phyloP scores from a whole-genome alignment of 2,113 vertebrate species.

The Rhinolophus sinicus region DNA sequence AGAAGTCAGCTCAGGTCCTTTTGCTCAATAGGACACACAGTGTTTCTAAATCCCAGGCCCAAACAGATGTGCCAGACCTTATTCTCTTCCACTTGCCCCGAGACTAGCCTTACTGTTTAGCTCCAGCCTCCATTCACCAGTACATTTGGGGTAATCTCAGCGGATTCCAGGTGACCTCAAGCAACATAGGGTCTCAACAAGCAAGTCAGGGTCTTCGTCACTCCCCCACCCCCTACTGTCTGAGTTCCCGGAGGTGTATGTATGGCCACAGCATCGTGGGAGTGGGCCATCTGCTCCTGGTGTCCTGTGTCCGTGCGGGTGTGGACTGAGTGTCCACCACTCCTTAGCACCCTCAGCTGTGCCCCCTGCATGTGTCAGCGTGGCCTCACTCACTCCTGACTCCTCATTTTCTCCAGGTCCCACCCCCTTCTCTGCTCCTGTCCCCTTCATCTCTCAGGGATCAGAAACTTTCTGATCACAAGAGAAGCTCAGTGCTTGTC shows the following conservation, averaged over 20 bases:
- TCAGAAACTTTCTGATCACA: background rate
- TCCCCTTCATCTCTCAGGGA: no score
- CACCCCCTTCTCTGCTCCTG: background rate
- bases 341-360: background rate
- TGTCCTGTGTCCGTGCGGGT: background rate
- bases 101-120: background rate
- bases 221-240: fast-evolving
- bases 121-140: background rate
- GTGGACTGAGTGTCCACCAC: no score
- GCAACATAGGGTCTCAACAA: background rate
- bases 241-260: background rate
- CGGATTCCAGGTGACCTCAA: background rate
- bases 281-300: no score
- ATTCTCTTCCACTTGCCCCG: background rate
- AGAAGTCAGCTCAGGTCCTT: background rate
- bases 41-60: background rate
- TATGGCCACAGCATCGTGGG: fast-evolving
- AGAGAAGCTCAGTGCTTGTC: background rate
- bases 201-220: background rate
- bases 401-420: background rate
- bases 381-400: background rate
- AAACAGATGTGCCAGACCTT: background rate
- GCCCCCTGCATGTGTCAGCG: fast-evolving
- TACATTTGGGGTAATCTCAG: background rate
- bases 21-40: background rate